Percentiles rank a stretch among this genome's conserved stretches.
Evolutionary conservation across 2,797 vertebrate species (phyloP).

Genomic region (Sphenodon punctatus): DNA sequence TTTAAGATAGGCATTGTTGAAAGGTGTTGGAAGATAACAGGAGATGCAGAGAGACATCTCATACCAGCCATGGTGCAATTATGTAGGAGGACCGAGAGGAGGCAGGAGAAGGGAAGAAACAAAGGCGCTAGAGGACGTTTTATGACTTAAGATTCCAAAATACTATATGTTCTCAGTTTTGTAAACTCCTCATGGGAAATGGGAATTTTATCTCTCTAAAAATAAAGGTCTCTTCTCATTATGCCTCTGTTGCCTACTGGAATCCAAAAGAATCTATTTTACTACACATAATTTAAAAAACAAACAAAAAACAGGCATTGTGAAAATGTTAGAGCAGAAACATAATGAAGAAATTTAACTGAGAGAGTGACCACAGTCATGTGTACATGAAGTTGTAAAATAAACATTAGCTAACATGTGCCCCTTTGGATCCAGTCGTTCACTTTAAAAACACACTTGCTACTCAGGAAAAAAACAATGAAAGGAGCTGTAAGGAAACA

Average conservation of each 20-base stretch:
- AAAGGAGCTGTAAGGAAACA: constrained; percentile 26
- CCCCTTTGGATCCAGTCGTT: constrained; percentile 27
- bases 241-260: not conserved
- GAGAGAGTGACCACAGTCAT: not conserved
- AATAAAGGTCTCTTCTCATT: not conserved
- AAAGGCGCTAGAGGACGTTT: not conserved
- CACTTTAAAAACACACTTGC: constrained; percentile 20
- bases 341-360: constrained; percentile 18
- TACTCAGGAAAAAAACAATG: constrained; percentile 51
- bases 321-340: not conserved
- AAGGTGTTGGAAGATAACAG: no score
- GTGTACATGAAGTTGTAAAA: constrained; percentile 27
- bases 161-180: not conserved
- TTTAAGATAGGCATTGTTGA: not conserved
- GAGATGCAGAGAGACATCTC: no score
- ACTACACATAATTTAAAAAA: not conserved
- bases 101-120: not conserved
- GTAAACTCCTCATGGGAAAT: rapidly evolving
- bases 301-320: not conserved
- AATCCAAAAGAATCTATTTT: not conserved
- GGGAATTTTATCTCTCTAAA: not conserved
- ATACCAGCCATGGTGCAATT: not conserved
- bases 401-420: constrained; percentile 39
- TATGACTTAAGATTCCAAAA: not conserved
- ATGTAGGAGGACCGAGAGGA: not conserved